phyloP scores from a whole-genome alignment of 2,888 invertebrate genomes.

The Rosalia funebris region DNA sequence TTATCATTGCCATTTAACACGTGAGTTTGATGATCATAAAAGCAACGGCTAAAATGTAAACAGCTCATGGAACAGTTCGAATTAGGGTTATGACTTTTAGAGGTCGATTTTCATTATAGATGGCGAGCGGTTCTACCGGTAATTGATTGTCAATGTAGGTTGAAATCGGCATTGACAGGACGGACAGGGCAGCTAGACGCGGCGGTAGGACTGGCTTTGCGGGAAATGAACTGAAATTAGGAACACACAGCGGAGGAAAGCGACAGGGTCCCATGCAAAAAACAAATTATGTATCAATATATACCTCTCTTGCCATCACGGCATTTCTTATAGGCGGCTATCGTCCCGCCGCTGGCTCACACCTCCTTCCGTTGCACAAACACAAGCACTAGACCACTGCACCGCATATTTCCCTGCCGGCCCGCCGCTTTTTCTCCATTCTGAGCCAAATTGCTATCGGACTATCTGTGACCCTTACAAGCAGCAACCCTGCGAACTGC shows the following conservation, averaged over 20 bases:
- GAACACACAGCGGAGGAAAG: constrained; percentile 8
- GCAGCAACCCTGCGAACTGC: constrained; percentile 62
- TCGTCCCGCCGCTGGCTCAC: constrained; percentile 57
- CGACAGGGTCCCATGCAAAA: constrained; percentile 25
- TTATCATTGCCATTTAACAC: too few relatives aligned
- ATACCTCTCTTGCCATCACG: constrained; percentile 80
- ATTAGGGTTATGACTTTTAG: constrained; percentile 24
- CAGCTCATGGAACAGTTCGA: constrained; percentile 1
- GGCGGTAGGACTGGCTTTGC: background rate
- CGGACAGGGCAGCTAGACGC: constrained; percentile 21
- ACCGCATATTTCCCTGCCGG: constrained; percentile 56
- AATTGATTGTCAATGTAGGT: constrained; percentile 27
- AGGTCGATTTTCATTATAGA: constrained; percentile 18
- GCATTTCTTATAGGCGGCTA: constrained; percentile 72
- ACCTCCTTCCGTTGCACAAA: constrained; percentile 51
- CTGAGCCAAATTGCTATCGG: constrained; percentile 58
- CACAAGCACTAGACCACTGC: constrained; percentile 56
- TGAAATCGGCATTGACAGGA: constrained; percentile 22
- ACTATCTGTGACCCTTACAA: constrained; percentile 60
- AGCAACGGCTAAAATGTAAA: constrained; percentile 1
- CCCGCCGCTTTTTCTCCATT: constrained; percentile 61
- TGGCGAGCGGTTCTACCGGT: constrained; percentile 25
- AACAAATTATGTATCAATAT: constrained; percentile 31
- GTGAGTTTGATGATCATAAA: too few relatives aligned
- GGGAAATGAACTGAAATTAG: background rate